A percentile compares a stretch with the other conserved stretches of the same genome.
phyloP scores from a whole-genome alignment of 2,113 vertebrate genomes.

The Trichomycterus rosablanca region DNA sequence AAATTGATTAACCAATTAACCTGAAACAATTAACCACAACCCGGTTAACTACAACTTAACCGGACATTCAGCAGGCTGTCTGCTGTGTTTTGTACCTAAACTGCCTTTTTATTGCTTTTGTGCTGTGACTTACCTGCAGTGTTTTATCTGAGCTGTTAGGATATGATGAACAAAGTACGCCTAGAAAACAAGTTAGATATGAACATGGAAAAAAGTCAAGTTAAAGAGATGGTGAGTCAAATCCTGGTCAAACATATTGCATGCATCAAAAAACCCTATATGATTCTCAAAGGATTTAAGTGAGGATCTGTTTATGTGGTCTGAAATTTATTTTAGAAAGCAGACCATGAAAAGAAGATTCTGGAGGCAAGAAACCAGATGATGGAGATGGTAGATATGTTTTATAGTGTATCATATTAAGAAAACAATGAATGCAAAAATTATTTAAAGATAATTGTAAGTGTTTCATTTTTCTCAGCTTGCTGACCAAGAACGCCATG shows the following conservation, averaged over 20 bases:
- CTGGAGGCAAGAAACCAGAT: conserved; percentile 81
- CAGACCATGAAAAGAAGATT: conserved; percentile 80
- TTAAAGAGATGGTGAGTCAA: conserved; percentile 85
- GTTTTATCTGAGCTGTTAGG: conserved; percentile 63
- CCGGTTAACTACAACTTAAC: too few relatives aligned
- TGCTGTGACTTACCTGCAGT: too few relatives aligned
- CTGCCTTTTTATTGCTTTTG: too few relatives aligned
- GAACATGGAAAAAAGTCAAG: conserved; percentile 85
- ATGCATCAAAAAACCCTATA: too few relatives aligned
- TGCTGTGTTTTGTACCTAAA: too few relatives aligned
- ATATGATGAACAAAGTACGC: conserved; percentile 84
- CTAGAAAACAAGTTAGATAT: conserved; percentile 82
- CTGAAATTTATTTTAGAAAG: conserved; percentile 73
- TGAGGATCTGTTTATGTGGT: too few relatives aligned
- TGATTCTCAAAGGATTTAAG: too few relatives aligned
- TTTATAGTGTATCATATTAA: too few relatives aligned
- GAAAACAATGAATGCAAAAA: neutral
- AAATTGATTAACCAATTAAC: too few relatives aligned
- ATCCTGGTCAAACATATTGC: neutral
- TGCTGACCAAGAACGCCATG: conserved; percentile 79
- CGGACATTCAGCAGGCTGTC: too few relatives aligned
- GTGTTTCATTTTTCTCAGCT: conserved; percentile 65
- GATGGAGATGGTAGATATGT: conserved; percentile 84
- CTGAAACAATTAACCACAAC: too few relatives aligned
- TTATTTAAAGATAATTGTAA: neutral